A percentile compares a stretch with the other conserved stretches of the same genome.
These are phyloP conservation scores for Zaprionus africanus DNA, from an alignment of 1,140 invertebrate genomes.

Conservation along the genomic window DNA sequence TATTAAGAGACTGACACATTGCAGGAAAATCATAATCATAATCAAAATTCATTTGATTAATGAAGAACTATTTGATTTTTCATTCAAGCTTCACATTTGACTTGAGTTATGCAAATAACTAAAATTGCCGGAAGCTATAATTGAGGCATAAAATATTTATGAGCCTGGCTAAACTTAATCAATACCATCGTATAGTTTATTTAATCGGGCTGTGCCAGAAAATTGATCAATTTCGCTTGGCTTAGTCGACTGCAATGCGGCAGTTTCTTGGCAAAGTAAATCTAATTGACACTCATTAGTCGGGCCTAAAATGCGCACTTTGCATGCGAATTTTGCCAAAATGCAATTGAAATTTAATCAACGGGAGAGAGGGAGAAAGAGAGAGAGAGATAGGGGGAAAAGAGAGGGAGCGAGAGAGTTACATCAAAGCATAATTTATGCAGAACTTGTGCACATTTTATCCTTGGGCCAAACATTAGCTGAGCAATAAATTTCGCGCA, in stretches of 20 bases:
- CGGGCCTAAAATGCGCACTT: conserved; percentile 35
- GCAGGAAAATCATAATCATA: background rate
- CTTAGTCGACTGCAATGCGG: conserved; percentile 36
- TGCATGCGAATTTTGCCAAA: conserved; percentile 27
- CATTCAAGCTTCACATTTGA: background rate
- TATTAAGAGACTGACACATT: background rate
- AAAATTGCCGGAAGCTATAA: background rate
- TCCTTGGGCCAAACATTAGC: conserved; percentile 75
- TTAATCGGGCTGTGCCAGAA: conserved; percentile 5
- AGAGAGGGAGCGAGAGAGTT: conserved; percentile 1
- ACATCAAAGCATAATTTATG: conserved; percentile 66
- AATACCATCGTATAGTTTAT: conserved; percentile 1
- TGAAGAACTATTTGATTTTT: background rate
- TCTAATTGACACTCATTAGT: conserved; percentile 51
- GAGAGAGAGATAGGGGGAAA: background rate
- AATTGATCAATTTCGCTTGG: conserved; percentile 23
- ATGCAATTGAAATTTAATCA: conserved; percentile 56
- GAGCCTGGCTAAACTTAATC: conserved; percentile 10
- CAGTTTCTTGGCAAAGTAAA: conserved; percentile 25
- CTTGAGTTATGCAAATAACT: background rate
- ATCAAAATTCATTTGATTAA: background rate
- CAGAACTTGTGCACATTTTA: conserved; percentile 61
- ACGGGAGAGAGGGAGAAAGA: background rate
- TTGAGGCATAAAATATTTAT: background rate
- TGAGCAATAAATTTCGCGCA: conserved; percentile 76